Percentiles rank a stretch among this genome's conserved stretches.
Evolutionary conservation across 1,140 invertebrate species (phyloP).

Genomic region (Diuraphis noxia): DNA sequence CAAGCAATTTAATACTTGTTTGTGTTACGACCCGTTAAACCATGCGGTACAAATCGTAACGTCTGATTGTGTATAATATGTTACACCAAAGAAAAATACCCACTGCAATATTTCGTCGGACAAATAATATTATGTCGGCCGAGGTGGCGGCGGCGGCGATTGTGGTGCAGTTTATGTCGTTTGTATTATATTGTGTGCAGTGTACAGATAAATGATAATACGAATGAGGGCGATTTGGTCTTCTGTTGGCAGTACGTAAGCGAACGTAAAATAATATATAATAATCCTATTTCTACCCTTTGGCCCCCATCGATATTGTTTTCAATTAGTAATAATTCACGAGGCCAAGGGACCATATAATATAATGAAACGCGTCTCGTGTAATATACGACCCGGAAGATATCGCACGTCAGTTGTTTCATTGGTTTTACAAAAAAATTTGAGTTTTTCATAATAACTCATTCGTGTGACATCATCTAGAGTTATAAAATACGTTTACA

Average conservation of each 20-base stretch:
- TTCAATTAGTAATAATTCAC: conserved; percentile 53
- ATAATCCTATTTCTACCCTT: conserved; percentile 15
- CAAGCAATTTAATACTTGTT: conserved; percentile 38
- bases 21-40: conserved; percentile 8
- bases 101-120: background rate
- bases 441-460: background rate
- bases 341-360: conserved; percentile 22
- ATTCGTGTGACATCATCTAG: background rate
- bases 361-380: background rate
- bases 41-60: conserved; percentile 2
- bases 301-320: conserved; percentile 40
- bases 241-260: background rate
- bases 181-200: conserved; percentile 7
- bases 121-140: background rate
- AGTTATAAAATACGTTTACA: background rate
- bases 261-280: conserved; percentile 8
- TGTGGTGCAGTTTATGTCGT: background rate
- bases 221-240: background rate
- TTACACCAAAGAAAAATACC: background rate
- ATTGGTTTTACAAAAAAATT: background rate
- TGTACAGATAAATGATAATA: conserved; percentile 39
- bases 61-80: background rate
- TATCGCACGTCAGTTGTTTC: background rate
- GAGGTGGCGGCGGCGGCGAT: background rate
- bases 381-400: background rate